Conservation (phyloP, 1,140 invertebrate genomes). For the Eumeta japonica region DNA sequence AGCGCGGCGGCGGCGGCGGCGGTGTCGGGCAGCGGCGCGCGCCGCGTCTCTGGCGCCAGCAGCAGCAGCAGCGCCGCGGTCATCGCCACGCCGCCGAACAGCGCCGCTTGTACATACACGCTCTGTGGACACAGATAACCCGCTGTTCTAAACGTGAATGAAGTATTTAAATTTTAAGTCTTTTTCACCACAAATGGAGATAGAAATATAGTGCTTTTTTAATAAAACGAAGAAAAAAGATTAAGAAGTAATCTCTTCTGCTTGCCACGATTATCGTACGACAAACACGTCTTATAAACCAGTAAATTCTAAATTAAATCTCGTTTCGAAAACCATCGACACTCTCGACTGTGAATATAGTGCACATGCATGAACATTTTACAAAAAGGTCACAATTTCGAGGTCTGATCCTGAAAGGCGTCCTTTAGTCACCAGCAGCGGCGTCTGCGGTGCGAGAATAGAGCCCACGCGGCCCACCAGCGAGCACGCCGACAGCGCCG, state of each 20-base stretch:
- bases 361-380: not conserved
- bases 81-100: conserved; percentile 65
- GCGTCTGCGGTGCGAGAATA: conserved; percentile 71
- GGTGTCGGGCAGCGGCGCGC: conserved; percentile 65
- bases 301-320: not conserved
- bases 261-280: conserved; percentile 1
- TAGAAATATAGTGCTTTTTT: no score
- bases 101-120: conserved; percentile 40
- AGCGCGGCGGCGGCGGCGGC: conserved; percentile 54
- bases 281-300: not conserved
- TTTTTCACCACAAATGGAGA: not conserved
- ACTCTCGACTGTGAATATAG: not conserved
- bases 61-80: conserved; percentile 63
- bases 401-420: not conserved
- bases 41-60: conserved; percentile 70
- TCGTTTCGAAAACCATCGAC: not conserved
- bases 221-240: no score
- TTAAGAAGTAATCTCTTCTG: no score
- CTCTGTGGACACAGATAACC: conserved; percentile 16
- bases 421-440: conserved; percentile 59
- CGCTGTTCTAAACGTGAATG: not conserved
- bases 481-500: conserved; percentile 67
- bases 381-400: not conserved
- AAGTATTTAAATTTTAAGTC: not conserved
- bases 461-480: conserved; percentile 73